These are phyloP conservation scores for Acronicta psi DNA, from an alignment of 2,888 invertebrate species.

Conservation along the genomic window DNA sequence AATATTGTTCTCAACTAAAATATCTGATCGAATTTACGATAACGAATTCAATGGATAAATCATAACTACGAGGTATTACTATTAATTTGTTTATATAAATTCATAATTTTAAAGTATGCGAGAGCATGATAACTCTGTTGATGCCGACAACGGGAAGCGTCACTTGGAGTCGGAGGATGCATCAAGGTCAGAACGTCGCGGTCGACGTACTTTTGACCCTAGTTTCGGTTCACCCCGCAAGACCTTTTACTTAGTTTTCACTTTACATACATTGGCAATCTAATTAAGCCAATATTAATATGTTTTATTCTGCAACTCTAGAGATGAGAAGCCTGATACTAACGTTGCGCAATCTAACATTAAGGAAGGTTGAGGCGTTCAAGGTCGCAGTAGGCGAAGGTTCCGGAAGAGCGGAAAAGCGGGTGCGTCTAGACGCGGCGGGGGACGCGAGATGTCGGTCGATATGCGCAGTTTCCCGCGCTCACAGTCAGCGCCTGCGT, in stretches of 20 bases:
- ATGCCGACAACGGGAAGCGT: constrained; percentile 71
- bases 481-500: constrained; percentile 84
- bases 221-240: constrained; percentile 57
- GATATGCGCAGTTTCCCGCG: constrained; percentile 88
- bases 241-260: constrained; percentile 53
- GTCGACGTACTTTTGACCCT: constrained; percentile 79
- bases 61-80: constrained; percentile 19
- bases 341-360: constrained; percentile 81
- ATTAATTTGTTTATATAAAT: constrained; percentile 57
- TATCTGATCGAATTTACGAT: constrained; percentile 11
- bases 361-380: constrained; percentile 87
- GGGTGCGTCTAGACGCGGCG: constrained; percentile 87
- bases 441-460: constrained; percentile 81
- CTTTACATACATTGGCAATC: constrained; percentile 56
- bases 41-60: constrained; percentile 7
- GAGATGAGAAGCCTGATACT: constrained; percentile 63
- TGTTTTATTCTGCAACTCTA: too few relatives aligned
- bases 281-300: constrained; percentile 74
- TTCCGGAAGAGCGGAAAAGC: constrained; percentile 85
- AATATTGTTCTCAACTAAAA: neutral
- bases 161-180: constrained; percentile 74
- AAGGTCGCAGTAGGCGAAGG: constrained; percentile 86
- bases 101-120: constrained; percentile 61
- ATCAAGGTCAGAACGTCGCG: constrained; percentile 82
- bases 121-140: constrained; percentile 76